Base-by-base conservation (phyloP, 1,140 invertebrate genomes). In the Hyles euphorbiae region DNA sequence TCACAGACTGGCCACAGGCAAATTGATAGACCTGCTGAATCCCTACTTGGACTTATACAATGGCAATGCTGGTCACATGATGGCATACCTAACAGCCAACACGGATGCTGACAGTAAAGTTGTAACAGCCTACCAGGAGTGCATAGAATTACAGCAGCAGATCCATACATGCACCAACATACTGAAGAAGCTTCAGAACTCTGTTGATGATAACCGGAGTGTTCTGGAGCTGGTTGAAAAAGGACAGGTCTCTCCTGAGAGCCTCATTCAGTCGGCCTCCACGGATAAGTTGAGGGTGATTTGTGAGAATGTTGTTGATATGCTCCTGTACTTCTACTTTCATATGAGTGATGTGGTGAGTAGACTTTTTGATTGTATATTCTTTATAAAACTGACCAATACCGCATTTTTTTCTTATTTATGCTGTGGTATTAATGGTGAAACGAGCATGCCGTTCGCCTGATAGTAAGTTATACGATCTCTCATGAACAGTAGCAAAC, bases 221-320 rank as follows among this genome's bases (percentile, higher is more conserved):
- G 64, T 83, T 10, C 50, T 85, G 11, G 78, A 87, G 3, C 43
- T 73, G 11, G 72, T 88, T 5, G 68, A 70, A 3, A 76, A 63
- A 9, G 83, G 85, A 0, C 53, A 73, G 4, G 73, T 82, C 9
- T 74, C 84, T n/a, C 74, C 89, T 9, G 84, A 86, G 46, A 79
- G 81, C n/a, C 85, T 91, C n/a, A 71, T 93, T 40, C 85, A 90
- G 32, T 89, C 89, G 65, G 91, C 92, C 10, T 93, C 93, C 10
- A 93, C 92, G 0, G 95, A 97, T 75, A 96, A 97, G 85, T 81
- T 97, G 52, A 90, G 94, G 40, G 92, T 95, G 32, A 91, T 98
- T 0, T 93, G 93, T 3, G 95, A 97, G 86, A 93, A 93, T 65
- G 75, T 97, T 10, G 91, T 97, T 2, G 96, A 97, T 74, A 93